These are phyloP conservation scores for Spheniscus mendiculus DNA, from an alignment of 2,113 vertebrate species.

Conservation along the genomic window DNA sequence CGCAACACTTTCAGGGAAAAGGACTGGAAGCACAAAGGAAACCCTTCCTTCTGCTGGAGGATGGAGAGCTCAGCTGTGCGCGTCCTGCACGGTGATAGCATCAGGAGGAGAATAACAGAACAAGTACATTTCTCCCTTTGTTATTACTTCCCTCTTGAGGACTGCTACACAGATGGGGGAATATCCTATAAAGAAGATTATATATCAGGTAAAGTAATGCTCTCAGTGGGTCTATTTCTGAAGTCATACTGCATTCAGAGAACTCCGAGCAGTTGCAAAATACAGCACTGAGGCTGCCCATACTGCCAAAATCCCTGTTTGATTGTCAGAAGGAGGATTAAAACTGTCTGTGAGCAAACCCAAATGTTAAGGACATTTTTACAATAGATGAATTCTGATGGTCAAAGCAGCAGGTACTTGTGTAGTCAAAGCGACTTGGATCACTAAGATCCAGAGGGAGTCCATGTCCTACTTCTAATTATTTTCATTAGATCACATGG, in stretches of 20 bases:
- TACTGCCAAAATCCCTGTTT: background rate
- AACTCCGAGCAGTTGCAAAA: background rate
- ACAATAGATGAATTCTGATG: background rate
- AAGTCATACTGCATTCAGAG: background rate
- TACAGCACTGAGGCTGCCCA: background rate
- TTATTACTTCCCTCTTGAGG: background rate
- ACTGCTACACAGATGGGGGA: background rate
- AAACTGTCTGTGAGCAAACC: background rate
- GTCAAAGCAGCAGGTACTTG: background rate
- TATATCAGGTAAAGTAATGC: background rate
- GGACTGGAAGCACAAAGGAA: background rate
- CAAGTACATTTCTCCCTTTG: background rate
- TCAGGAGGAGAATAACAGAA: background rate
- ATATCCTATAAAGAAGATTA: background rate
- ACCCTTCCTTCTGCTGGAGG: background rate
- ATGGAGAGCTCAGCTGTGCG: background rate
- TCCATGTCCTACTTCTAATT: background rate
- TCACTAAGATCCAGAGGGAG: background rate
- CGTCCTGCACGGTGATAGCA: rapidly evolving
- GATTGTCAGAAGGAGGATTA: background rate
- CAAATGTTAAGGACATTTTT: background rate
- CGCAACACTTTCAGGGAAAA: background rate
- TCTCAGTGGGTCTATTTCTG: background rate
- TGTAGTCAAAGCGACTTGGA: background rate
- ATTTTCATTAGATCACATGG: background rate